Conservation (phyloP, 2,113 vertebrate genomes). For the Chaetodon trifascialis region DNA sequence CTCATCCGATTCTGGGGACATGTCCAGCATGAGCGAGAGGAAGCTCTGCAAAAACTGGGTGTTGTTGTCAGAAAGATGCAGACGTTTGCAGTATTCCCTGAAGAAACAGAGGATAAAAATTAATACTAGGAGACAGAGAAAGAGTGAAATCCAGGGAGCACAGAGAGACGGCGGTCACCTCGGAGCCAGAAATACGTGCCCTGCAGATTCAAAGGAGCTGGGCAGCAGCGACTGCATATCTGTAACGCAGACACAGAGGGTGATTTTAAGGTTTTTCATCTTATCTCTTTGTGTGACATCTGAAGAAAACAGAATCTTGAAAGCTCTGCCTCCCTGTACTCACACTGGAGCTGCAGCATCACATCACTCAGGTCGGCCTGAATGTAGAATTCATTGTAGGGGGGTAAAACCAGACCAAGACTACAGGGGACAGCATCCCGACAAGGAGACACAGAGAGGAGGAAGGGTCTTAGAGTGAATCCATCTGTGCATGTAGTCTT, state of each 20-base stretch:
- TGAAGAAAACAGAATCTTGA: neutral
- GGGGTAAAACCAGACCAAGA: slow-evolving; percentile 93
- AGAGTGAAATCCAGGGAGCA: neutral
- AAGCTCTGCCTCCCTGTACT: slow-evolving; percentile 82
- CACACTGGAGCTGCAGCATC: slow-evolving; percentile 99
- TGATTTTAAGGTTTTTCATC: slow-evolving; percentile 61
- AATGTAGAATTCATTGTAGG: slow-evolving; percentile 96
- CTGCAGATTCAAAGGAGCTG: slow-evolving; percentile 95
- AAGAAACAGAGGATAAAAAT: slow-evolving; percentile 44
- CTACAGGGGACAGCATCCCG: slow-evolving; percentile 78
- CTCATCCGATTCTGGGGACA: slow-evolving; percentile 96
- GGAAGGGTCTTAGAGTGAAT: neutral
- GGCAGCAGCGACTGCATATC: slow-evolving; percentile 98
- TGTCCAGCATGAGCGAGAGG: slow-evolving; percentile 96
- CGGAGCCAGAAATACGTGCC: slow-evolving; percentile 98
- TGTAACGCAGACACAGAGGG: slow-evolving; percentile 87
- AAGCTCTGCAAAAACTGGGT: slow-evolving; percentile 98
- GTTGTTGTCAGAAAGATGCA: slow-evolving; percentile 97
- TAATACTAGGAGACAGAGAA: neutral
- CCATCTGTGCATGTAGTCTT: neutral
- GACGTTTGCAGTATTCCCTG: slow-evolving; percentile 98
- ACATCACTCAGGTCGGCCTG: slow-evolving; percentile 97
- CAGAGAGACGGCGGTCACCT: slow-evolving; percentile 82
- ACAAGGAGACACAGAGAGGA: slow-evolving; percentile 4
- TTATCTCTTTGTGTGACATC: neutral